Conservation (phyloP, 2,888 invertebrate genomes). For the Erebia ligea region DNA sequence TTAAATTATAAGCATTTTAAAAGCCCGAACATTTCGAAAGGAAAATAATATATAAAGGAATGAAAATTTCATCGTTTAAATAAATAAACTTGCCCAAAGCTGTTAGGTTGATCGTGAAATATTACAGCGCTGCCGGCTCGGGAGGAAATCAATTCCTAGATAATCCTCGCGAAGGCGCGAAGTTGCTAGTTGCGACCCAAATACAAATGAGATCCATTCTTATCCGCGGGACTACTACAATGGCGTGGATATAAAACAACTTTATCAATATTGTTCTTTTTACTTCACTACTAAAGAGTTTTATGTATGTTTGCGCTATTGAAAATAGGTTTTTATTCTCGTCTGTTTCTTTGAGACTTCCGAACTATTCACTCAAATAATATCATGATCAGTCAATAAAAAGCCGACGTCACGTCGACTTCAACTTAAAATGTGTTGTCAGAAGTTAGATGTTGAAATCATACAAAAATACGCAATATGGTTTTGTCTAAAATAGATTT, state of each 20-base stretch:
- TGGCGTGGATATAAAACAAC: background rate
- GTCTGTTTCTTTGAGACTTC: background rate
- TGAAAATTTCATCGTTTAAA: conserved; percentile 14
- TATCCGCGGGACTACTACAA: background rate
- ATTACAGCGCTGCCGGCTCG: conserved; percentile 16
- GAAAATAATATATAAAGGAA: conserved; percentile 9
- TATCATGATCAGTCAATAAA: too few relatives aligned
- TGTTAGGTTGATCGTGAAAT: conserved; percentile 22
- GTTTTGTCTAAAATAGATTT: too few relatives aligned
- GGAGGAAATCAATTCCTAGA: conserved; percentile 24
- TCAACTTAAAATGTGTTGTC: too few relatives aligned
- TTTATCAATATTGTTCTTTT: background rate
- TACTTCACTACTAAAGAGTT: background rate
- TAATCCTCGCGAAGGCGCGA: conserved; percentile 17
- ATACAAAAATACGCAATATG: too few relatives aligned
- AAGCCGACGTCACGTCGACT: too few relatives aligned
- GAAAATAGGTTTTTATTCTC: too few relatives aligned
- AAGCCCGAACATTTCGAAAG: conserved; percentile 3
- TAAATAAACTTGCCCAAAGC: conserved; percentile 22
- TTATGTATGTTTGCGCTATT: too few relatives aligned
- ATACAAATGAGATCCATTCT: conserved; percentile 6
- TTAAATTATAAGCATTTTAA: conserved; percentile 6
- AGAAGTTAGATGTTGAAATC: too few relatives aligned
- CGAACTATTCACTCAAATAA: background rate
- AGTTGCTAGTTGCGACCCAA: conserved; percentile 8